These are phyloP conservation scores for Phalangium opilio DNA, from an alignment of 2,888 invertebrate genomes.

Conservation along the genomic window DNA sequence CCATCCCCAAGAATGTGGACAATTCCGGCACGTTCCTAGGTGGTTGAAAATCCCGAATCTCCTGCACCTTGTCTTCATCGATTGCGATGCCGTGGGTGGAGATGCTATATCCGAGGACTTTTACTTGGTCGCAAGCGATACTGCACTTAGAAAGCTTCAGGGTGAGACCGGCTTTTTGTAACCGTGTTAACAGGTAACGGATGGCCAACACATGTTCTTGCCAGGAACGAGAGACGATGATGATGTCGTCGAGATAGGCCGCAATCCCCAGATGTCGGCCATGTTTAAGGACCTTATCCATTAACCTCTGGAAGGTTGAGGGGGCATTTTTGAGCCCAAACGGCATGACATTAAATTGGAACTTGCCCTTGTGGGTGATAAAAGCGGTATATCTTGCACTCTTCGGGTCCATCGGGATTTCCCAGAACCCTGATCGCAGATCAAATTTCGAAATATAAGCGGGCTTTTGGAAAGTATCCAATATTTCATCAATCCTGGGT, in stretches of 20 bases:
- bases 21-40: not conserved
- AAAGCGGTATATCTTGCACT: not conserved
- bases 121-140: not conserved
- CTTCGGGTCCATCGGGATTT: not conserved
- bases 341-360: not conserved
- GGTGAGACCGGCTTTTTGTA: not conserved
- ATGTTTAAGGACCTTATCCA: not conserved
- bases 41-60: not conserved
- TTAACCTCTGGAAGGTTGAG: not conserved
- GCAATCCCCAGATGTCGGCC: not conserved
- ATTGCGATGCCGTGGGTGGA: not conserved
- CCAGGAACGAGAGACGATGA: not conserved
- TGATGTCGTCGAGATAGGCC: constrained; percentile 4
- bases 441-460: constrained; percentile 2
- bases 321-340: constrained; percentile 1
- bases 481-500: too few species aligned
- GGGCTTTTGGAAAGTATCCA: not conserved
- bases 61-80: not conserved
- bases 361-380: not conserved
- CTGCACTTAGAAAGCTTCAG: constrained; percentile 3
- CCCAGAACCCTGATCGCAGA: not conserved
- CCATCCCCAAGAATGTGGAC: not conserved
- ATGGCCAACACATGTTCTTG: not conserved
- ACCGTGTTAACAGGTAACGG: not conserved
- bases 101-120: not conserved